A percentile compares a stretch with the other conserved stretches of the same genome.
Conservation (phyloP, 2,113 vertebrate species). For the Ondatra zibethicus region DNA sequence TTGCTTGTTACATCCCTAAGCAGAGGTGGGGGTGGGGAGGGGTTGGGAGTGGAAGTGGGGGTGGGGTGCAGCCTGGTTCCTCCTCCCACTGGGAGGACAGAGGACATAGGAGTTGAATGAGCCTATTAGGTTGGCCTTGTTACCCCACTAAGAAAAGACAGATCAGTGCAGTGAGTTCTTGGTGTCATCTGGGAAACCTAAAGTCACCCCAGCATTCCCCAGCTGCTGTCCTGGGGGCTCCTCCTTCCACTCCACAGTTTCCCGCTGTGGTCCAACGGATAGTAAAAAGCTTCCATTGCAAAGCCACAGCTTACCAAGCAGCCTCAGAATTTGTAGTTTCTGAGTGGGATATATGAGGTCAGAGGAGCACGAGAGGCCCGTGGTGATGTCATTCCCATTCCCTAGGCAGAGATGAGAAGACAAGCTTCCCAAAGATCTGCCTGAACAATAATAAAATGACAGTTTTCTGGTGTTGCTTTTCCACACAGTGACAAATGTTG, state of each 20-base stretch:
- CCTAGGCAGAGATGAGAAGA: background rate
- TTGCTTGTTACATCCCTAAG: background rate
- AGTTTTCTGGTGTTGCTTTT: background rate
- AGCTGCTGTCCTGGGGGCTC: background rate
- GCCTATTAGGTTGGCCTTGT: background rate
- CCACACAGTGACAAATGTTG: background rate
- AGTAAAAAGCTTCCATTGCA: slow-evolving; percentile 23
- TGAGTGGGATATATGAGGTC: slow-evolving; percentile 7
- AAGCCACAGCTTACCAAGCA: slow-evolving; percentile 20
- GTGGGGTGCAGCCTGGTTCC: background rate
- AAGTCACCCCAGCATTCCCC: background rate
- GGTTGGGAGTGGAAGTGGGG: background rate
- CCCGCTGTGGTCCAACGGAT: background rate
- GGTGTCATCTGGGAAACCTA: too few relatives aligned
- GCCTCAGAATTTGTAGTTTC: background rate
- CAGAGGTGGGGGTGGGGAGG: too few relatives aligned
- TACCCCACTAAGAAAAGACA: background rate
- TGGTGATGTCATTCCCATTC: background rate
- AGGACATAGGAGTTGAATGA: background rate
- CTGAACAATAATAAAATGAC: background rate
- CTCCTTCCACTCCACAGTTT: background rate
- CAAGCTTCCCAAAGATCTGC: background rate
- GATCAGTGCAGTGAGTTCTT: background rate
- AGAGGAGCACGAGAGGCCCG: background rate
- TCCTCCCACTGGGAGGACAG: background rate